Percentiles rank a stretch among this genome's conserved stretches.
phyloP scores from a whole-genome alignment of 2,797 vertebrate species.

The Percopsis omiscomaycus region DNA sequence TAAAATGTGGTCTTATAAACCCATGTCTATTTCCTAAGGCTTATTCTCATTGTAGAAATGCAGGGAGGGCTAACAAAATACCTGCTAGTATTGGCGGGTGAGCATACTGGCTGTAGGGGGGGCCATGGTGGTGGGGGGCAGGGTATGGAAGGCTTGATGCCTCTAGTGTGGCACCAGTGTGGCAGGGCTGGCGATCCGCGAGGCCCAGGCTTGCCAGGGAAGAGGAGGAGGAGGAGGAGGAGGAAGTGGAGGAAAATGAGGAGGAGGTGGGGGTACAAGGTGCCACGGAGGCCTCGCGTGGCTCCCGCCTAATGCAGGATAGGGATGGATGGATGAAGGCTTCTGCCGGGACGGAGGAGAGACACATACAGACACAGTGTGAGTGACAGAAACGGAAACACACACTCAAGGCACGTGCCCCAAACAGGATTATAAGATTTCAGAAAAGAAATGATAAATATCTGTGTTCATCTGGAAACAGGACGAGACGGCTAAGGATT shows the following conservation, averaged over 20 bases:
- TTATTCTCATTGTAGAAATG: not conserved
- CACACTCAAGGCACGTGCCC: conserved; percentile 1
- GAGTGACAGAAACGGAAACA: conserved; percentile 5
- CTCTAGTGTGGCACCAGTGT: conserved; percentile 73
- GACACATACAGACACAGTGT: conserved; percentile 26
- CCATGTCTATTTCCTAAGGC: no score
- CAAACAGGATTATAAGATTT: not conserved
- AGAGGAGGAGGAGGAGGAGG: conserved; percentile 64
- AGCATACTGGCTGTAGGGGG: conserved; percentile 75
- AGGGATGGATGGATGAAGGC: conserved; percentile 70
- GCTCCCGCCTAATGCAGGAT: conserved; percentile 76
- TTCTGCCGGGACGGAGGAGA: conserved; percentile 68
- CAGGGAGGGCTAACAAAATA: conserved; percentile 47
- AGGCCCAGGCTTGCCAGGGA: conserved; percentile 73
- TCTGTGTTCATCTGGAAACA: conserved; percentile 17
- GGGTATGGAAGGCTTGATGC: conserved; percentile 76
- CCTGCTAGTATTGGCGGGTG: conserved; percentile 77
- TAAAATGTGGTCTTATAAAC: no score
- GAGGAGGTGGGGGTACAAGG: conserved; percentile 66
- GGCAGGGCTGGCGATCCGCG: conserved; percentile 76
- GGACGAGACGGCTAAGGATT: conserved; percentile 22
- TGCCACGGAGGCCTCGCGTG: conserved; percentile 71
- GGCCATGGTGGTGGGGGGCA: conserved; percentile 72
- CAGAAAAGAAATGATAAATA: not conserved
- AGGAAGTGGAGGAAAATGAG: conserved; percentile 50